phyloP scores from a whole-genome alignment of 2,888 invertebrate species.

The Spialia ferax region DNA sequence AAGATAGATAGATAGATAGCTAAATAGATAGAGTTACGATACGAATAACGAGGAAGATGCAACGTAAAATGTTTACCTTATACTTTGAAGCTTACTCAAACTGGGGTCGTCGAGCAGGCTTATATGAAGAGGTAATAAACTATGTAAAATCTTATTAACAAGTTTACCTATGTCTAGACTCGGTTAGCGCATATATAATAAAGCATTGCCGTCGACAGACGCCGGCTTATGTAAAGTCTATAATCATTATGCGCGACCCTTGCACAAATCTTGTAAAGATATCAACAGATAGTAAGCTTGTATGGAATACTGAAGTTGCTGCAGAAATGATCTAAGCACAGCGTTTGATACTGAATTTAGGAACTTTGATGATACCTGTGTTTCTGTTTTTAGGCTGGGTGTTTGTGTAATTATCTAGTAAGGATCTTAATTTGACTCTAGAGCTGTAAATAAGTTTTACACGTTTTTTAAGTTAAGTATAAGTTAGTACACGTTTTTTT shows the following conservation, averaged over 20 bases:
- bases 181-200: slow-evolving; percentile 32
- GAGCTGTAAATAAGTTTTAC: no score
- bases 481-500: no score
- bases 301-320: background rate
- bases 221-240: slow-evolving; percentile 27
- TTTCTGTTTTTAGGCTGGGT: no score
- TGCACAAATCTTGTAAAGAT: slow-evolving; percentile 35
- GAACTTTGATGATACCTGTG: no score
- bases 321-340: background rate
- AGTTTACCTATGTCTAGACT: slow-evolving; percentile 36
- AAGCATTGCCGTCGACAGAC: slow-evolving; percentile 28
- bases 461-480: no score
- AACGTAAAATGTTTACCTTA: slow-evolving; percentile 9
- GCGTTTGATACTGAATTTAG: no score
- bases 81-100: slow-evolving; percentile 11
- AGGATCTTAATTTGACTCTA: no score
- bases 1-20: no score
- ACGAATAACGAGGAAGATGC: background rate
- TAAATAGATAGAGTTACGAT: background rate
- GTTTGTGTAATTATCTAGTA: no score
- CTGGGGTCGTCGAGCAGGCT: slow-evolving; percentile 20
- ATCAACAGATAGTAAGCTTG: slow-evolving; percentile 26
- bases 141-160: slow-evolving; percentile 35
- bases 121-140: slow-evolving; percentile 31
- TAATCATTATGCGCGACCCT: slow-evolving; percentile 30